Conservation (phyloP, 2,797 vertebrate species). For the Enteromius argenteus region DNA sequence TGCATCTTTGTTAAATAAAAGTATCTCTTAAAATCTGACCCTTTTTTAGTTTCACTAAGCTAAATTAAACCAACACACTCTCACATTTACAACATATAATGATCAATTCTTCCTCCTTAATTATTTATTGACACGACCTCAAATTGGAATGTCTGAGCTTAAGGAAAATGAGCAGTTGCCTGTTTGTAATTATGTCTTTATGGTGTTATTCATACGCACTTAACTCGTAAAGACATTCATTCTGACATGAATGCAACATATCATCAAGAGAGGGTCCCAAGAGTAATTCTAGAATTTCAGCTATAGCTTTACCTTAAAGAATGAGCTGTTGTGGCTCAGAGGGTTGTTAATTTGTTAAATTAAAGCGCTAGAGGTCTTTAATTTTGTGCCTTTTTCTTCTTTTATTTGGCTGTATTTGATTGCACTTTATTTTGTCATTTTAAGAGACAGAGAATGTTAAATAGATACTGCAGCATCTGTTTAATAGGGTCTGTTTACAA, state of each 20-base stretch:
- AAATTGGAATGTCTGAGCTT: background rate
- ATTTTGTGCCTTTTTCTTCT: background rate
- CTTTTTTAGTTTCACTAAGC: too few species aligned
- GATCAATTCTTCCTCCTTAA: background rate
- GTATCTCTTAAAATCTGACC: background rate
- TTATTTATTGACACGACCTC: constrained; percentile 5
- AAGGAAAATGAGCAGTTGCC: background rate
- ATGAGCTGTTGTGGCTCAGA: background rate
- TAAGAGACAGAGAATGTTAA: background rate
- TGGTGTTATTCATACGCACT: background rate
- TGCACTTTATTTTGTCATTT: background rate
- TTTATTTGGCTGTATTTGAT: background rate
- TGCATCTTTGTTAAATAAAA: background rate
- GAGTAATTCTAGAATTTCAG: background rate
- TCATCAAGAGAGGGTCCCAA: background rate
- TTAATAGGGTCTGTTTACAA: constrained; percentile 1
- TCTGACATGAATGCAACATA: background rate
- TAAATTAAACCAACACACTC: constrained; percentile 8
- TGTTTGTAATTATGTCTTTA: background rate
- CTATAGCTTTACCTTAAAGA: background rate
- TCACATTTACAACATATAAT: background rate
- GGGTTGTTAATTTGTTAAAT: background rate
- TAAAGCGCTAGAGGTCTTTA: too few species aligned
- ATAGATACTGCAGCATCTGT: constrained; percentile 1
- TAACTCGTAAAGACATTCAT: background rate